Base-by-base conservation (phyloP, 2,797 vertebrate species). In the Craterocephalus amniculus region DNA sequence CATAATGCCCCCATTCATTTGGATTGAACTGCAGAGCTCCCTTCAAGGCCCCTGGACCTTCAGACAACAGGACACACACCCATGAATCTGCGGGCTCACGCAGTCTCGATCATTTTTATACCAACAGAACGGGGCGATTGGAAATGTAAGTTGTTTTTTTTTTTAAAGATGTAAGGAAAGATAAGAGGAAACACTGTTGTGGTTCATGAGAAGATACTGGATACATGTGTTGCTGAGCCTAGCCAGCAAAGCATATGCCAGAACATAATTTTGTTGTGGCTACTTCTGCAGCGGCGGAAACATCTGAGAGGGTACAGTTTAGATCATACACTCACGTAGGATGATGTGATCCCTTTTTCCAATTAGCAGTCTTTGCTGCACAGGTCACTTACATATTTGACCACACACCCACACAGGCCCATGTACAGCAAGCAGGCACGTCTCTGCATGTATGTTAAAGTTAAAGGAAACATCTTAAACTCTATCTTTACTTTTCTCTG, bases 1-100 rank as follows among this genome's bases (percentile, higher is more conserved):
- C 91, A 91, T 95, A 93, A 95, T 83, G 75, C 69, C 67, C 79
- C 86, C 84, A 89, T 94, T 93, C 81, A 90, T 91, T 91, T 93
- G 86, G 84, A 90, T 86, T 79, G 85, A 91, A 90, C 85, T 82
- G 76, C 79, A 83, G 43, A 48, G 89, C 86, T 91, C 90, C 89
- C 83, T 82, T 80, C 72, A 87, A 87, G 89, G 93, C 92, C 92
- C 87, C 86, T 74, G 66, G 72, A 88, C 89, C 80, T 84, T 72
- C 80, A 85, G 70, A 84, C 73, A 72, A 49, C 72, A 63, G 61
- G 38, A 85, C 70, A 77, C 80, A 84, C 85, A 87, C 84, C 73
- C 83, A 72, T 51, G 70, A 67, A 72, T 80, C 76, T 61, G 34
- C 13, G 45, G 35, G 20, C 58, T 79, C 51, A 6, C n/a, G 65